Base-by-base conservation (phyloP, 2,888 invertebrate genomes). In the Trissoscelio sp. region DNA sequence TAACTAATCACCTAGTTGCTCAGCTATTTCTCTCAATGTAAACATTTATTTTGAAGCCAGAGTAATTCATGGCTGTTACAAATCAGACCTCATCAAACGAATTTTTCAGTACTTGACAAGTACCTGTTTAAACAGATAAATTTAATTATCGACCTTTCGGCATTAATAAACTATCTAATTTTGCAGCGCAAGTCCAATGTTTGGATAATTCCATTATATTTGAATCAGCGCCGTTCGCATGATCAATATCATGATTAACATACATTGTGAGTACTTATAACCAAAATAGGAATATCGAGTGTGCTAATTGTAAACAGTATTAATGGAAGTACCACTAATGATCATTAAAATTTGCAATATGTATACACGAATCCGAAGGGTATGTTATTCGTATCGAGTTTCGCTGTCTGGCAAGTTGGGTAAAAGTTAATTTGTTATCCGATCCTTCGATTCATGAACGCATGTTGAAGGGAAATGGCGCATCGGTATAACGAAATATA, bases 341-440 rank as follows among this genome's bases (percentile, higher is more conserved):
- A 72, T 82, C 82, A 82, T 82, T 82, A 82, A 82, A 82, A 82
- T 82, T 62, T 60, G 67, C 75, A 57, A 79, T 48, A 58, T 62
- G 79, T 55, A 55, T 48, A 78, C 58, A 67, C 46, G 73, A 73
- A 77, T 81, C 67, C 77, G 62, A 81, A 16, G 74, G 82, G 79
- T 60, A 70, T 66, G 82, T 82, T 82, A 66, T 79, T 69, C 70
- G 79, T 75, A 82, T 82, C 82, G 24, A 70, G 57, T 82, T 75
- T 75, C 82, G 75, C 74, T 82, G 82, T 79, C 79, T 75, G 72
- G 79, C 82, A 79, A 82, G 79, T 82, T 82, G 79, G 75, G 82
- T 75, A 75, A 82, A 82, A 82, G 79, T 82, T 82, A 79, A 82
- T 82, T 82, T 79, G 82, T 82, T 82, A 82, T 72, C 75, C 58